Percentiles rank a stretch among this genome's conserved stretches.
phyloP scores from a whole-genome alignment of 2,797 vertebrate genomes.

The Poecilia velifera region DNA sequence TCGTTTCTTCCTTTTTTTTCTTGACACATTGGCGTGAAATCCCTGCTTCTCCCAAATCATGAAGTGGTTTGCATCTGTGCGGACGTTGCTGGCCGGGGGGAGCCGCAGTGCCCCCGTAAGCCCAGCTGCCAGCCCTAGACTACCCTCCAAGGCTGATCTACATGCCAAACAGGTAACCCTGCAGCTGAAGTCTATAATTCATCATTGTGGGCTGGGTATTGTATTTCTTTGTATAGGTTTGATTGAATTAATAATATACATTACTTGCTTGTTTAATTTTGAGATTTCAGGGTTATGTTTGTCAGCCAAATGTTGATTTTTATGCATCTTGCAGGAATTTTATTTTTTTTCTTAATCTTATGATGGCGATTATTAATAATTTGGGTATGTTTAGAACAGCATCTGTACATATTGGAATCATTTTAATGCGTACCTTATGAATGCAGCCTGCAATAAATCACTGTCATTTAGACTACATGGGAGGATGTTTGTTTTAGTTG shows the following conservation, averaged over 20 bases:
- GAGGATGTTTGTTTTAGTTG: slow-evolving; percentile 61
- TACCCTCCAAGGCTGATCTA: slow-evolving; percentile 64
- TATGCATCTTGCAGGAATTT: background rate
- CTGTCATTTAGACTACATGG: slow-evolving; percentile 23
- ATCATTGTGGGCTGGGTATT: background rate
- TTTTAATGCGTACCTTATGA: slow-evolving; percentile 2
- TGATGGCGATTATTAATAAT: slow-evolving; percentile 10
- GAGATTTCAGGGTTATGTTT: slow-evolving; percentile 22
- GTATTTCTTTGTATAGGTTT: background rate
- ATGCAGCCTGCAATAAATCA: slow-evolving; percentile 42
- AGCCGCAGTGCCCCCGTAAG: slow-evolving; percentile 72
- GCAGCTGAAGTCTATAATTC: background rate
- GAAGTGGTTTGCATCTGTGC: slow-evolving; percentile 78
- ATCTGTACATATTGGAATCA: background rate
- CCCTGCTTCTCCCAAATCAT: slow-evolving; percentile 42
- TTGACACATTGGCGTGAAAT: slow-evolving; percentile 16
- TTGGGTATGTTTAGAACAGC: slow-evolving; percentile 33
- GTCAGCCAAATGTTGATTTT: slow-evolving; percentile 27
- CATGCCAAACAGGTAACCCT: slow-evolving; percentile 74
- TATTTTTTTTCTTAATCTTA: background rate
- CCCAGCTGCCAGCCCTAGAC: slow-evolving; percentile 67
- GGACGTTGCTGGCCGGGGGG: slow-evolving; percentile 53
- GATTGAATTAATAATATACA: background rate
- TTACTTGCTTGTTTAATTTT: background rate
- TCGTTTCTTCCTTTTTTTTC: background rate